Base-by-base conservation (phyloP, 2,113 vertebrate species). In the Pleuronectes platessa region DNA sequence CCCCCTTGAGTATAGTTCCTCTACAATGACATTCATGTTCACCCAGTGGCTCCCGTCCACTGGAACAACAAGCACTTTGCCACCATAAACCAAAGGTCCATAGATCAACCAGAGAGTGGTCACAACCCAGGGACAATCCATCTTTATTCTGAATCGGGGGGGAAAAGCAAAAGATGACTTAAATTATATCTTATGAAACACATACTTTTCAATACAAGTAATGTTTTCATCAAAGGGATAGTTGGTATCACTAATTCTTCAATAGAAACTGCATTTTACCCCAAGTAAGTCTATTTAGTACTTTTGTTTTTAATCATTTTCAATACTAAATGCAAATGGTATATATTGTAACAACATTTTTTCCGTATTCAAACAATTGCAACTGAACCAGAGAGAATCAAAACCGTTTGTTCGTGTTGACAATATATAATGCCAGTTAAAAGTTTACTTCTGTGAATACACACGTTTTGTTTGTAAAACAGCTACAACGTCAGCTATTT, bases 21-120 rank as follows among this genome's bases (percentile, higher is more conserved):
- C 79, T 69, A 94, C 76, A 35, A 93, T 63, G 17, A 93, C 35
- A 5, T 94, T 87, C 90, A 94, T 92, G 83, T 93, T 94, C 23
- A 94, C 82, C 94, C 94, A 95, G 79, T 94, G 94, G 83, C 93
- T 94, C 23, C 93, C 93, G 9, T 95, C 85, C 0, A 92, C 0
- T 6, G 92, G 90, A 55, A 74, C 80, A 31, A 92, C 87, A 9
- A 92, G 82, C 23, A 93, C 76, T 47, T 91, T 92, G 20, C 90
- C 92, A 53, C 71, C 76, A 56, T 56, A 6, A 37, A 72, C 67
- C 37, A 67, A 11, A 4, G 42, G 5, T 54, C 68, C 55, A 58
- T 65, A 82, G 23, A 85, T 23, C 47, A 68, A 17, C 62, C 26
- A 80, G 59, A 87, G 20, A 21, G 27, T 9, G 21, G 88, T 65